Percentiles rank a stretch among this genome's conserved stretches.
These are phyloP conservation scores for Drosophila nigricruria DNA, from an alignment of 2,888 invertebrate genomes.

Conservation along the genomic window DNA sequence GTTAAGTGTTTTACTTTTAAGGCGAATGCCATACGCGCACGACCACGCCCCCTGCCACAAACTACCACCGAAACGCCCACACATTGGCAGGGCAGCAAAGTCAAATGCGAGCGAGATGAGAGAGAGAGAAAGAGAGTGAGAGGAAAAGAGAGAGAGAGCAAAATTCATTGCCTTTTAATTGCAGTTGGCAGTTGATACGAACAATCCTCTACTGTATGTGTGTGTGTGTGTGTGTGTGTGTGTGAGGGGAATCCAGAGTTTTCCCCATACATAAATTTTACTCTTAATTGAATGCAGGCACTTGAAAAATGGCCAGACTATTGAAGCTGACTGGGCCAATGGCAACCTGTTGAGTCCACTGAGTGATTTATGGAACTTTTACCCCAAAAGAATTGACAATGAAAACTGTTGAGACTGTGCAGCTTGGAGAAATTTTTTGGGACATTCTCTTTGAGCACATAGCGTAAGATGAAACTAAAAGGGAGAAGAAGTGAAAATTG, in stretches of 20 bases:
- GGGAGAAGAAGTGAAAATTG: neutral
- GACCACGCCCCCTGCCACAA: conserved; percentile 50
- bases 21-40: conserved; percentile 27
- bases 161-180: conserved; percentile 82
- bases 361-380: conserved; percentile 57
- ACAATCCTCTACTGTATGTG: conserved; percentile 53
- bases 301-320: conserved; percentile 68
- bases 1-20: conserved; percentile 71
- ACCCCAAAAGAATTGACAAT: conserved; percentile 28
- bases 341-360: conserved; percentile 65
- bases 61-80: conserved; percentile 41
- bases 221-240: conserved; percentile 15
- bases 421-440: conserved; percentile 12
- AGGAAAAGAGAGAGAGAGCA: conserved; percentile 26
- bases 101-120: conserved; percentile 15
- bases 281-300: conserved; percentile 76
- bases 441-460: neutral
- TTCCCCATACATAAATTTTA: conserved; percentile 68
- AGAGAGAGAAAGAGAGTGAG: conserved; percentile 1
- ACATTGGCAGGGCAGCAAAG: conserved; percentile 43
- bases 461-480: neutral
- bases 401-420: conserved; percentile 10
- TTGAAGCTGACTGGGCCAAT: conserved; percentile 51
- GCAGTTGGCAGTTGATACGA: conserved; percentile 76
- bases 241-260: conserved; percentile 20